Conservation (phyloP, 2,888 invertebrate genomes). For the Hyalella azteca region DNA sequence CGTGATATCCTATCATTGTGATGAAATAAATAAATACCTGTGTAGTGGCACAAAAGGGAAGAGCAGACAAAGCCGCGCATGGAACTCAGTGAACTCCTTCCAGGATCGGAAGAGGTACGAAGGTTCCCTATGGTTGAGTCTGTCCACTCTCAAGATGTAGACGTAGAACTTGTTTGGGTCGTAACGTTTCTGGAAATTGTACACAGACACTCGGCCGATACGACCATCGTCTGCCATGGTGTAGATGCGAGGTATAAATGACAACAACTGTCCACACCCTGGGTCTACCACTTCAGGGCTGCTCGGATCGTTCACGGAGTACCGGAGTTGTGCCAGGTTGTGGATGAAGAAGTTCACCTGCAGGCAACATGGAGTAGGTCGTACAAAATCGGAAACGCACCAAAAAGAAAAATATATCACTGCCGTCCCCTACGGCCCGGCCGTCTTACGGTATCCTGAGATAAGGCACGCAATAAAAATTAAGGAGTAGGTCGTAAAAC, state of each 20-base stretch:
- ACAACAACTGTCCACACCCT: constrained; percentile 76
- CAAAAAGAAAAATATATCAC: not conserved
- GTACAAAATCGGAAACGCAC: not conserved
- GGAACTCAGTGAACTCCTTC: constrained; percentile 95
- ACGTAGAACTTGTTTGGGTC: constrained; percentile 98
- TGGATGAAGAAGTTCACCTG: constrained; percentile 93
- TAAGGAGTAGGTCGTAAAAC: too few species aligned
- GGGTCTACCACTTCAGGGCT: constrained; percentile 58
- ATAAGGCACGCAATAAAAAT: too few species aligned
- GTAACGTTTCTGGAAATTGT: constrained; percentile 82
- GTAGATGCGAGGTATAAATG: constrained; percentile 92
- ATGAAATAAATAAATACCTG: constrained; percentile 70
- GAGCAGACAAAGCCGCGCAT: constrained; percentile 88
- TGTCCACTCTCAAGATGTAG: constrained; percentile 79
- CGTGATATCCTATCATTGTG: not conserved
- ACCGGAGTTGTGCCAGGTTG: constrained; percentile 90
- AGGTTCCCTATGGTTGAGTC: constrained; percentile 84
- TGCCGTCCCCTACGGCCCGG: not conserved
- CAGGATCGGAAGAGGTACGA: constrained; percentile 91
- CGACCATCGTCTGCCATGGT: constrained; percentile 92
- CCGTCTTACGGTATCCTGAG: too few species aligned
- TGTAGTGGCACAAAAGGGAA: constrained; percentile 90
- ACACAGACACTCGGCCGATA: constrained; percentile 77
- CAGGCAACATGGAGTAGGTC: not conserved
- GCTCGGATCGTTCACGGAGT: constrained; percentile 82